Base-by-base conservation (phyloP, 2,888 invertebrate genomes). In the Drosophila mettleri region DNA sequence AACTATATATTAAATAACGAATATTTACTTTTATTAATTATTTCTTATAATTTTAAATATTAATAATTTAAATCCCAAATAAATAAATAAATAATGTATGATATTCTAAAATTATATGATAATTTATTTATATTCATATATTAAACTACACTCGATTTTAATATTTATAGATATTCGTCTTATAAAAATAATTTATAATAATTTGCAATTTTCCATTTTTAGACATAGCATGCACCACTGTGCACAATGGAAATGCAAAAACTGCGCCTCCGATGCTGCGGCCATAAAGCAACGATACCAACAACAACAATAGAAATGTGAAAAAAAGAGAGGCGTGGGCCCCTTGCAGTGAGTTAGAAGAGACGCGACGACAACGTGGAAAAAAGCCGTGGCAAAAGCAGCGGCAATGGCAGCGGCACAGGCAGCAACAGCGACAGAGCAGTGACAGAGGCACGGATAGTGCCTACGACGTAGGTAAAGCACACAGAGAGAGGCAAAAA, bases 231-330 rank as follows among this genome's bases (percentile, higher is more conserved):
- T n/a, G 41, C 7, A 1, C 20, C 77, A 88, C 62, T 70, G 86
- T 83, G 58, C 77, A 79, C 74, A 85, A 85, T 62, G 49, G 67
- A 66, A 68, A 46, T 43, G 54, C 63, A 61, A 78, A 76, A 76
- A 77, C 65, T 81, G 66, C 63, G 75, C 60, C 74, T 71, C 67
- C 72, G 69, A 70, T 69, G 76, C 80, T 80, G 71, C 74, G 62
- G 78, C 83, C 77, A 55, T 67, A 71, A 68, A 60, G 67, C 57
- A 70, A 52, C 63, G 55, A 60, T 43, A 9, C 7, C 41, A 22
- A 2, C 63, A 61, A 51, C 68, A 58, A 58, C 59, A 65, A 60
- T 49, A 61, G 31, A 53, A 45, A 34, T 43, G 24, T 29, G 22
- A 20, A 12, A 20, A 66, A 48, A 45, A 48, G 41, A 51, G 54